Conservation (phyloP, 1,140 invertebrate genomes). For the Drosophila chauvacae region DNA sequence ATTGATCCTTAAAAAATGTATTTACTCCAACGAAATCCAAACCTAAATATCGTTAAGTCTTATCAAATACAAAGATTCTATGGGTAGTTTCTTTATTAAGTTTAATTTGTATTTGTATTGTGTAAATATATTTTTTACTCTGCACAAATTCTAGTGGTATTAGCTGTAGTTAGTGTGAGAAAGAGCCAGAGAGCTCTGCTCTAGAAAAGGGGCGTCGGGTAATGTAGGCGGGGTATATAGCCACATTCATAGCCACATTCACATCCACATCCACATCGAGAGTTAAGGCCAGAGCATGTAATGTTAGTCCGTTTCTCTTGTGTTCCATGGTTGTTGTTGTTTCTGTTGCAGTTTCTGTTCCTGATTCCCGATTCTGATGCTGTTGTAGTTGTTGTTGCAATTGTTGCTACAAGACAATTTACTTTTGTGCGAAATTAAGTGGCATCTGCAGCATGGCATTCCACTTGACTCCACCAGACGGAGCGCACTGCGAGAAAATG, state of each 20-base stretch:
- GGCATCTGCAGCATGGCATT: slow-evolving; percentile 83
- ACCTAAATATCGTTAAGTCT: background rate
- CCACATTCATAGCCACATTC: slow-evolving; percentile 44
- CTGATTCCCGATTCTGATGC: slow-evolving; percentile 17
- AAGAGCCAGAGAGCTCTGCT: slow-evolving; percentile 7
- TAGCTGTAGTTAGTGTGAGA: slow-evolving; percentile 8
- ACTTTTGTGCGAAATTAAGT: slow-evolving; percentile 84
- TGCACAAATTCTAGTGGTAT: slow-evolving; percentile 6
- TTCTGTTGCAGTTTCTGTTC: slow-evolving; percentile 28
- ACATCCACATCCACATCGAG: slow-evolving; percentile 27
- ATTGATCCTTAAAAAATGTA: too few relatives aligned
- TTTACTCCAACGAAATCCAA: too few relatives aligned
- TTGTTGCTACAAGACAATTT: slow-evolving; percentile 84
- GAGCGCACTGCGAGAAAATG: slow-evolving; percentile 7
- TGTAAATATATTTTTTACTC: background rate
- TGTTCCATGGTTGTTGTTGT: slow-evolving; percentile 63
- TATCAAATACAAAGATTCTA: background rate
- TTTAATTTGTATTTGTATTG: background rate
- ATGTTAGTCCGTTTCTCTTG: slow-evolving; percentile 78
- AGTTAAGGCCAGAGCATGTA: slow-evolving; percentile 68
- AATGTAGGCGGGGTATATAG: slow-evolving; percentile 46
- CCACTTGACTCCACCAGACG: slow-evolving; percentile 76
- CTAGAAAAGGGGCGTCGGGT: slow-evolving; percentile 20
- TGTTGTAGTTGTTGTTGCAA: slow-evolving; percentile 46
- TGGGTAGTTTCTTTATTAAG: background rate